Evolutionary conservation across 2,797 vertebrate genomes (phyloP).

Genomic region (Luscinia luscinia): DNA sequence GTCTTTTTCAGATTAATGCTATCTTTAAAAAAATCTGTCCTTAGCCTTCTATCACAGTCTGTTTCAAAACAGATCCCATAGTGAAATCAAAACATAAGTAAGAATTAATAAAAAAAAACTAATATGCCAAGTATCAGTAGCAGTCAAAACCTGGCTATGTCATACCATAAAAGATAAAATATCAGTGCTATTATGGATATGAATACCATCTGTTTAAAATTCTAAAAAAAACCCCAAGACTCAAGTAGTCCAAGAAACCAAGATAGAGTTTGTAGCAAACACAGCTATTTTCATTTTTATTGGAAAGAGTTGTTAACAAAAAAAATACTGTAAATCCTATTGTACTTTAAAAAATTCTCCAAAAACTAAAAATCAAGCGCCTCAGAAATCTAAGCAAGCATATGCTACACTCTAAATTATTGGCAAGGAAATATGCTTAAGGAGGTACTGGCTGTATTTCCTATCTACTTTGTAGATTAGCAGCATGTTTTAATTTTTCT

Average conservation of each 20-base stretch:
- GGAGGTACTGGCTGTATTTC: not conserved
- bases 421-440: not conserved
- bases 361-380: not conserved
- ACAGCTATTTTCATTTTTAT: not conserved
- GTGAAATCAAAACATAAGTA: conserved; percentile 17
- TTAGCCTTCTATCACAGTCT: not conserved
- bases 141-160: not conserved
- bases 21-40: not conserved
- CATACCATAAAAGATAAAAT: not conserved
- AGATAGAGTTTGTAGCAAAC: not conserved
- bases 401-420: not conserved
- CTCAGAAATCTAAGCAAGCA: not conserved
- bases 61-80: conserved; percentile 25
- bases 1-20: not conserved
- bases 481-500: not conserved
- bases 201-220: not conserved
- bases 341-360: not conserved
- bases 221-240: not conserved
- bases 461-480: not conserved
- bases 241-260: not conserved
- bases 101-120: not conserved
- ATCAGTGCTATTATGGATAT: not conserved
- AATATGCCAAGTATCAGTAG: not conserved
- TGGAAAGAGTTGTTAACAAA: not conserved
- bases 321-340: not conserved